These are phyloP conservation scores for Esox lucius DNA, from an alignment of 2,797 vertebrate species.

Conservation along the genomic window DNA sequence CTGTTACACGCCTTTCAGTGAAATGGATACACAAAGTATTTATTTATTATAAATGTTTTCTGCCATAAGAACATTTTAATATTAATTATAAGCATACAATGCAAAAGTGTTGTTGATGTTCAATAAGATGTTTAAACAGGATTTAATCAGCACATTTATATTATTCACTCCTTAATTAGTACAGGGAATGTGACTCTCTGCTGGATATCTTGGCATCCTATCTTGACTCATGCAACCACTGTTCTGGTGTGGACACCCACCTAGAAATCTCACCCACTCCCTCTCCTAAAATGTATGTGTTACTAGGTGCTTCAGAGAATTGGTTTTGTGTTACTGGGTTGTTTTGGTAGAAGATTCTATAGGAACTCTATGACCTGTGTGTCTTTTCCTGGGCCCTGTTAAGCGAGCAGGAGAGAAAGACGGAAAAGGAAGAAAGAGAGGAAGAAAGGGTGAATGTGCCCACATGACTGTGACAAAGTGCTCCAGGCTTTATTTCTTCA, in stretches of 20 bases:
- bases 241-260: slow-evolving; percentile 20
- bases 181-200: slow-evolving; percentile 29
- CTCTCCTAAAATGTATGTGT: neutral
- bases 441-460: slow-evolving; percentile 66
- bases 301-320: neutral
- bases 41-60: neutral
- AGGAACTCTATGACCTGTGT: slow-evolving; percentile 28
- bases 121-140: slow-evolving; percentile 10
- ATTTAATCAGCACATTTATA: slow-evolving; percentile 5
- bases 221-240: neutral
- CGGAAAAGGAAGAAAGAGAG: slow-evolving; percentile 34
- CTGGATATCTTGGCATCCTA: slow-evolving; percentile 22
- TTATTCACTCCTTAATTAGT: slow-evolving; percentile 24
- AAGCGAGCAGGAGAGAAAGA: slow-evolving; percentile 57
- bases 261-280: slow-evolving; percentile 4
- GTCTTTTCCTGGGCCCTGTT: slow-evolving; percentile 38
- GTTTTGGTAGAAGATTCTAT: slow-evolving; percentile 22
- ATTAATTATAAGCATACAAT: slow-evolving; percentile 7
- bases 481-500: slow-evolving; percentile 67
- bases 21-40: neutral
- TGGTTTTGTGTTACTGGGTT: neutral
- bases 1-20: too few relatives aligned
- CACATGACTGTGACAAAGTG: slow-evolving; percentile 73
- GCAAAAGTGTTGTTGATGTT: slow-evolving; percentile 1
- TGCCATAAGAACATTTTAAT: neutral